phyloP scores from a whole-genome alignment of 2,113 vertebrate species.

The Azemiops feae region DNA sequence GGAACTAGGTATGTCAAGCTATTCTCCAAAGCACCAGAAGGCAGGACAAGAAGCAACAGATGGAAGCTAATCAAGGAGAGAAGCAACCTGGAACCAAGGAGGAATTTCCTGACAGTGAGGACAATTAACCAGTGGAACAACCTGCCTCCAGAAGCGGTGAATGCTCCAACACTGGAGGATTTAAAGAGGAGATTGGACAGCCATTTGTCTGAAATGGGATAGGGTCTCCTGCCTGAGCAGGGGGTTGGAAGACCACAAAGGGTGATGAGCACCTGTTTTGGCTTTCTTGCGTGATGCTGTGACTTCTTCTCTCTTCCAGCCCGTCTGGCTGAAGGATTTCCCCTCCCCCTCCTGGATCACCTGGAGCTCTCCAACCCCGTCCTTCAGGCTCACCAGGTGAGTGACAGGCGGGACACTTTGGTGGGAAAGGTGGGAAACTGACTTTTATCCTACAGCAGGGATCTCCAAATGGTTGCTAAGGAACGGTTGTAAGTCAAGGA shows the following conservation, averaged over 20 bases:
- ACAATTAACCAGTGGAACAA: too few relatives aligned
- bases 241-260: background rate
- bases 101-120: too few relatives aligned
- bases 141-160: too few relatives aligned
- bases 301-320: background rate
- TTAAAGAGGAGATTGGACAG: too few relatives aligned
- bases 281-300: background rate
- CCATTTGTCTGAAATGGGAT: fast-evolving
- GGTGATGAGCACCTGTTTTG: too few relatives aligned
- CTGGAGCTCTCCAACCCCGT: background rate
- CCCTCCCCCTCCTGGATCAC: background rate
- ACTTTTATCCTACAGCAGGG: background rate
- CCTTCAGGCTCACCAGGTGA: background rate
- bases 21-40: too few relatives aligned
- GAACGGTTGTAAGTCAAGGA: background rate
- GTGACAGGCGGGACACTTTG: background rate
- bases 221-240: background rate
- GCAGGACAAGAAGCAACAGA: too few relatives aligned
- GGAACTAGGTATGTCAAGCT: background rate
- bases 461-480: background rate
- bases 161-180: too few relatives aligned
- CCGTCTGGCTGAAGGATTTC: slow-evolving; percentile 3
- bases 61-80: too few relatives aligned
- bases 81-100: too few relatives aligned
- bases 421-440: background rate